phyloP scores from a whole-genome alignment of 1,140 invertebrate species.

The Bombus ignitus region DNA sequence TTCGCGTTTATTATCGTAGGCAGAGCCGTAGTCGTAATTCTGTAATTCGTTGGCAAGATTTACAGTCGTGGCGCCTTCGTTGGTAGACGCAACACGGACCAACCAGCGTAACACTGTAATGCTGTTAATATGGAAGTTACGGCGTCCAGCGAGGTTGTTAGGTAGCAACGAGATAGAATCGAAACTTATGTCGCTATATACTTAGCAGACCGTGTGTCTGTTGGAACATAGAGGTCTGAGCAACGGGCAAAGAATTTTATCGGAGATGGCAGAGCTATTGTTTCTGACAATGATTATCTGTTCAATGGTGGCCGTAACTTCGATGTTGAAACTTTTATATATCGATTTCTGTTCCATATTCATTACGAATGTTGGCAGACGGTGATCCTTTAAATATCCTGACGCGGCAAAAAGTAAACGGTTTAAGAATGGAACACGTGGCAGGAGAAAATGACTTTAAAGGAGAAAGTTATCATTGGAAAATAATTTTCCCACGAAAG shows the following conservation, averaged over 20 bases:
- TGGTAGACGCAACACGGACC: background rate
- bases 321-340: too few relatives aligned
- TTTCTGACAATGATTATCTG: background rate
- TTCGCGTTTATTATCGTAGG: background rate
- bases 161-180: background rate
- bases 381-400: too few relatives aligned
- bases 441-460: too few relatives aligned
- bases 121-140: constrained; percentile 18
- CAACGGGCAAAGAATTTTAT: background rate
- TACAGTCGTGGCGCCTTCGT: background rate
- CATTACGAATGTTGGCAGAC: too few relatives aligned
- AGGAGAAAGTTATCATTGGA: too few relatives aligned
- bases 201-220: background rate
- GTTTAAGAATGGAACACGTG: too few relatives aligned
- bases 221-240: background rate
- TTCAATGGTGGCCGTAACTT: background rate
- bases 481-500: too few relatives aligned
- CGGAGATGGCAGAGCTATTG: background rate
- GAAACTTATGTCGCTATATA: background rate
- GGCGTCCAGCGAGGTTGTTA: constrained; percentile 1
- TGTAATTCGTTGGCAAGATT: background rate
- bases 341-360: too few relatives aligned
- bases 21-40: background rate
- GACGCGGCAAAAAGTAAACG: too few relatives aligned
- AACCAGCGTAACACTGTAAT: background rate